Conservation (phyloP, 2,888 invertebrate species). For the Agrotis exclamationis region DNA sequence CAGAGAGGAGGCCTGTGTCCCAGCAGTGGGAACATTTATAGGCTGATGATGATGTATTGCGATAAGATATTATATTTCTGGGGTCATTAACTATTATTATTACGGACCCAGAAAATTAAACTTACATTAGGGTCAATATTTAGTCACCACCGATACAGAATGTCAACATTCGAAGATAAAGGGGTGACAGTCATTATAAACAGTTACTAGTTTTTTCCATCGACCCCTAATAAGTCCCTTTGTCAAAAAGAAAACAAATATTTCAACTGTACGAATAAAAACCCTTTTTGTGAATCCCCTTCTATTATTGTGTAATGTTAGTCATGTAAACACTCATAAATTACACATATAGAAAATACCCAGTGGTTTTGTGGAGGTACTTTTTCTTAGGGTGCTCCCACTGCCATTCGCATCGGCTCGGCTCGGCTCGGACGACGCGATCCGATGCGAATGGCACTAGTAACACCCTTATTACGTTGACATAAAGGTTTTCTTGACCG, state of each 20-base stretch:
- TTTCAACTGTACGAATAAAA: constrained; percentile 7
- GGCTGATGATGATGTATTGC: too few relatives aligned
- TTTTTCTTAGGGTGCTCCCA: not conserved
- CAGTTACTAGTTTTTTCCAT: constrained; percentile 2
- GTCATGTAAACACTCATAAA: constrained; percentile 8
- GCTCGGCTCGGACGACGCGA: too few relatives aligned
- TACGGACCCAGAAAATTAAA: constrained; percentile 50
- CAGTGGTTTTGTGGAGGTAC: not conserved
- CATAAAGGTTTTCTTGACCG: too few relatives aligned
- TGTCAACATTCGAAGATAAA: constrained; percentile 41
- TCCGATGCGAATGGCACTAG: too few relatives aligned
- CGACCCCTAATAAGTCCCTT: constrained; percentile 13
- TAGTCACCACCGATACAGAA: constrained; percentile 40
- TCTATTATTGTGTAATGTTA: constrained; percentile 4
- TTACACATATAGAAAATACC: not conserved
- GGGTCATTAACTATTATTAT: too few relatives aligned
- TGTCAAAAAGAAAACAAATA: constrained; percentile 33
- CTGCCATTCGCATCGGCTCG: too few relatives aligned
- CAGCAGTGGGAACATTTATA: too few relatives aligned
- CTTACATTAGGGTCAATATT: constrained; percentile 32
- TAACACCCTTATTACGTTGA: too few relatives aligned
- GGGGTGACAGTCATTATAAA: constrained; percentile 45
- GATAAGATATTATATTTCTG: too few relatives aligned
- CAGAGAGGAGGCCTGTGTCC: too few relatives aligned
- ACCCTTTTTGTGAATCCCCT: not conserved